Conservation (phyloP, 2,113 vertebrate species). For the Ciconia boyciana region DNA sequence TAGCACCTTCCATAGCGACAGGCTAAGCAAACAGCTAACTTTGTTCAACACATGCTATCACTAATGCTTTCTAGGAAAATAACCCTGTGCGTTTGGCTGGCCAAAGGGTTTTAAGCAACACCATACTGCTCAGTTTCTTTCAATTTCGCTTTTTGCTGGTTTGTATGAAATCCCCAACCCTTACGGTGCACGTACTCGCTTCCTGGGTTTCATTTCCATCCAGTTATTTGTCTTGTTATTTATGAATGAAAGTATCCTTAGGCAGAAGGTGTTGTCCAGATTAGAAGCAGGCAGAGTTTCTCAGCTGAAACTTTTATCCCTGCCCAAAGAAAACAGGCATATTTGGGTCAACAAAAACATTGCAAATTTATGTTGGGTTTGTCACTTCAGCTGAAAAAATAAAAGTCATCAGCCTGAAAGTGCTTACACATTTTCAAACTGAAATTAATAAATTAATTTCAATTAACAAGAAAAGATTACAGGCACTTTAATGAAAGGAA, state of each 20-base stretch:
- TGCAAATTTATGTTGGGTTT: conserved; percentile 36
- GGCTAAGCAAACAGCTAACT: neutral
- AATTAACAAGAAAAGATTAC: conserved; percentile 23
- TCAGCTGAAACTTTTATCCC: conserved; percentile 33
- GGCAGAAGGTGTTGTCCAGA: conserved; percentile 40
- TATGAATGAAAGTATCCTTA: conserved; percentile 28
- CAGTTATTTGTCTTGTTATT: neutral
- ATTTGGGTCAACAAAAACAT: conserved; percentile 38
- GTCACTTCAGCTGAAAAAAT: conserved; percentile 63
- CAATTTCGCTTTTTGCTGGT: neutral
- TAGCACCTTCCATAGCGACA: neutral
- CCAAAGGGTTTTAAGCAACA: neutral
- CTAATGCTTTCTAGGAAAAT: neutral
- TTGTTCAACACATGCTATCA: neutral
- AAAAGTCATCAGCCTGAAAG: conserved; percentile 20
- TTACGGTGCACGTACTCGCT: neutral
- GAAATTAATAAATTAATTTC: conserved; percentile 28
- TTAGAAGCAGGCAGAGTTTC: conserved; percentile 15
- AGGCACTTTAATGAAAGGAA: conserved; percentile 15
- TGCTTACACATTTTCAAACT: neutral
- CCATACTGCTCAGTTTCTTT: neutral
- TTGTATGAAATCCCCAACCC: neutral
- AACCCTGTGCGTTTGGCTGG: neutral
- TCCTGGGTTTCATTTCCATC: neutral
- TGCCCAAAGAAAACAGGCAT: conserved; percentile 50